Evolutionary conservation across 2,888 invertebrate genomes (phyloP).

Genomic region (Apodemia hepburni): DNA sequence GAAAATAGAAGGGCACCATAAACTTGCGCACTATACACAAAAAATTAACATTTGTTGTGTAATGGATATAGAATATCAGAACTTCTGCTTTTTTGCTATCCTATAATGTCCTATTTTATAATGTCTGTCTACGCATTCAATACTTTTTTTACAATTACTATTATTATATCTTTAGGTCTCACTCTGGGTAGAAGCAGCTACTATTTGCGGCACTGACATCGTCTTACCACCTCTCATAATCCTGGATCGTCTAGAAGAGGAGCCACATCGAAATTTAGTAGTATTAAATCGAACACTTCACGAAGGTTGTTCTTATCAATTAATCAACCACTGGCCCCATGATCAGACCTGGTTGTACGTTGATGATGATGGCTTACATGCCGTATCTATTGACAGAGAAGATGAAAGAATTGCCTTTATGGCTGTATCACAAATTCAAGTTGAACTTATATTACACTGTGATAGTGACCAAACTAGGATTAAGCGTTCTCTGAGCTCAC

Average conservation of each 20-base stretch:
- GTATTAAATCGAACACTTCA: slow-evolving; percentile 41
- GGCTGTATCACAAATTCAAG: slow-evolving; percentile 69
- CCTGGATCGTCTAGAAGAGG: slow-evolving; percentile 62
- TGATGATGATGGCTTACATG: slow-evolving; percentile 55
- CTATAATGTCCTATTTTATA: no score
- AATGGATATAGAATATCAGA: no score
- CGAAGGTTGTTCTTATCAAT: slow-evolving; percentile 50
- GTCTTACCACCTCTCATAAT: slow-evolving; percentile 57
- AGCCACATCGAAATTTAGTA: slow-evolving; percentile 51
- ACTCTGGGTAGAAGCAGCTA: slow-evolving; percentile 47
- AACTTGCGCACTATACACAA: no score
- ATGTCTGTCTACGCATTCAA: no score
- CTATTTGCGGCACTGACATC: slow-evolving; percentile 41
- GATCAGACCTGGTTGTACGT: slow-evolving; percentile 64
- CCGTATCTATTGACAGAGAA: slow-evolving; percentile 63
- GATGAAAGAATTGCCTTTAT: slow-evolving; percentile 65
- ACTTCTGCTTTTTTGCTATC: no score
- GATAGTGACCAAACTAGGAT: slow-evolving; percentile 40
- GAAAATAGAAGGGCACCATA: no score
- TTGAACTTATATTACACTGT: slow-evolving; percentile 60
- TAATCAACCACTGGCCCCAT: slow-evolving; percentile 59
- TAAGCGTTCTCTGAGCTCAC: slow-evolving; percentile 45
- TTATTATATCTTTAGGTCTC: slow-evolving; percentile 42
- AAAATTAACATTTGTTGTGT: no score
- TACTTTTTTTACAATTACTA: background rate